Evolutionary conservation across 2,888 invertebrate species (phyloP), one percentile per base, ranked within the genome.

Genomic region (Aporophyla lueneburgensis): DNA sequence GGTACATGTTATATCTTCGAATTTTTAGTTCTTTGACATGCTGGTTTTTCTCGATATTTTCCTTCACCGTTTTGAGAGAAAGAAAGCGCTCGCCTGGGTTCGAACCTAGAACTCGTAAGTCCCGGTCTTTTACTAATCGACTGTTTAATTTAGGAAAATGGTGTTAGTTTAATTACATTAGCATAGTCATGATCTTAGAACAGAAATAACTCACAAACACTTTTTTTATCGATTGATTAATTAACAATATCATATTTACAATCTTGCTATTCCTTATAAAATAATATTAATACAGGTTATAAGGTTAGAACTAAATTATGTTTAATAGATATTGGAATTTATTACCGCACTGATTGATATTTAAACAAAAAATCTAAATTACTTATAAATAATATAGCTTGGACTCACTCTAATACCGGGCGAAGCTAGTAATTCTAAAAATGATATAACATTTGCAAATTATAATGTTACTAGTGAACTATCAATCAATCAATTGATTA

Each of bases 401-500:
- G 63, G 53, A 76, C 12, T 70, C 21, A 40, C 24, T 75, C 14
- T 58, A 16, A 61, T 74, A 62, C 43, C 24, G 2, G 19, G 19
- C 54, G 54, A 14, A 71, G 70, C 21, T 10, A 68, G 67, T 59
- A 40, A 78, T 71, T 74, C 78, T 74, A 69, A 78, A 72, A 83
- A 75, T 72, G 2, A 62, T 69, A 83, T 33, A 61, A 82, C 59
- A 67, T 79, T 75, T 71, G 51, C 67, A 75, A 83, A 79, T 83
- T 80, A 76, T 76, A 65, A 68, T 74, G 54, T 71, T 68, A 70
- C 54, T 75, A 56, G 61, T 67, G 24, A 71, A 77, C 54, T 81
- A 77, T 74, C 59, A 63, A 84, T 74, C 72, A 86, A 83, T 84
- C 82, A 69, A 71, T 82, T 73, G 81, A 84, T 87, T 89, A 89